Evolutionary conservation across 2,888 invertebrate species (phyloP), one percentile per base, ranked within the genome.

Genomic region (Stenolophus ochropezus): DNA sequence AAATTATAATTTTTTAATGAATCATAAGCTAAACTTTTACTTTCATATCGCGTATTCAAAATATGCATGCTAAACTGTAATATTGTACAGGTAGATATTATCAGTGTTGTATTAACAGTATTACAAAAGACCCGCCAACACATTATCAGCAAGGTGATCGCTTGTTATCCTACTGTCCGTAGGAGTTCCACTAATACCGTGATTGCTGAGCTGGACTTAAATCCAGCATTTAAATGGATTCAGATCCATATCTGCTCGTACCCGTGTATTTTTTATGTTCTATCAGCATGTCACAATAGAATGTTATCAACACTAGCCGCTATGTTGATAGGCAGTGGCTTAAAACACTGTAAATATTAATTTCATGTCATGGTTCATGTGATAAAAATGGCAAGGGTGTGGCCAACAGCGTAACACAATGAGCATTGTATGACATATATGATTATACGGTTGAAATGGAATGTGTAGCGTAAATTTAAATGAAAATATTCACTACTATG

Each of bases 111-210:
- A 61, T 4, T n/a, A 23, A n/a, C 14, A 61, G 4, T 61, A 14
- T 61, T 61, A 61, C 61, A 61, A 61, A 61, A 61, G 61, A 61
- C 61, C 61, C 61, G 61, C 61, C n/a, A 61, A 61, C 61, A 25
- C 25, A 11, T 61, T 61, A 61, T 61, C 61, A 61, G 4, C 61
- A 61, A 61, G 61, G 61, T 61, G 61, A 61, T 61, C 61, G n/a
- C n/a, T 27, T 61, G 61, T 61, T 61, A 20, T n/a, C 61, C 23
- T 61, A 25, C 2, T 23, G 61, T 21, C 4, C 3, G 61, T 61
- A 61, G 61, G 25, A 25, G 56, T 56, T 20, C 20, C 20, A 8
- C 21, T 14, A 61, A n/a, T 20, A 61, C 56, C 8, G 21, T 56
- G 20, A 56, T 20, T 21, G 56, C 3, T 16, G 56, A 21, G 18